Evolutionary conservation across 2,113 vertebrate species (phyloP).

Genomic region (Arizona elegans): DNA sequence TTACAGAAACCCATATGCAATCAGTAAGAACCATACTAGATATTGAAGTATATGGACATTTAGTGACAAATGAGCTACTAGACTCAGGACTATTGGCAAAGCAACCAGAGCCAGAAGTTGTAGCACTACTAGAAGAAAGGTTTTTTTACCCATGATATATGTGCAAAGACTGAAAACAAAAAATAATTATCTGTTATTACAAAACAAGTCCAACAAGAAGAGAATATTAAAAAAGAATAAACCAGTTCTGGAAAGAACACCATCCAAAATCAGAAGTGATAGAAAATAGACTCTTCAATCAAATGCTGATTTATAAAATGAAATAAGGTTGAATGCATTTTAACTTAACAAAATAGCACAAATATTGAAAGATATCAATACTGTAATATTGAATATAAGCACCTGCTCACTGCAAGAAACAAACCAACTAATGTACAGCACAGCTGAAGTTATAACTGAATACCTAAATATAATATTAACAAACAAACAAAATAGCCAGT

Average conservation of each 20-base stretch:
- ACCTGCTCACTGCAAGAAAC: neutral
- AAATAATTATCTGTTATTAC: neutral
- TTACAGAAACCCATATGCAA: neutral
- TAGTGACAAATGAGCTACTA: neutral
- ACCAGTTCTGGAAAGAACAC: neutral
- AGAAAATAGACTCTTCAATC: neutral
- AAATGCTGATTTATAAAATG: neutral
- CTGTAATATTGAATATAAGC: neutral
- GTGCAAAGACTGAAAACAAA: neutral
- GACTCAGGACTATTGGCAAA: neutral
- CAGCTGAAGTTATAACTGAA: neutral
- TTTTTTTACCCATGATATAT: neutral
- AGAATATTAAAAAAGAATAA: neutral
- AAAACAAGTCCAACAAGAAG: neutral
- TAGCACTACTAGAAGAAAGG: neutral
- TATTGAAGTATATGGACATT: neutral
- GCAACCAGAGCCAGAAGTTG: neutral
- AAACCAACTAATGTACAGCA: neutral
- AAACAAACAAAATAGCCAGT: neutral
- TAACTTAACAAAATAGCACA: neutral
- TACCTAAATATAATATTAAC: neutral
- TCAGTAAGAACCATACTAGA: neutral
- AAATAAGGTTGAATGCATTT: neutral
- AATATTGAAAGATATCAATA: neutral
- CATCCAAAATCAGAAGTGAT: neutral